Evolutionary conservation across 2,797 vertebrate species (phyloP).

Genomic region (Macropodus opercularis): DNA sequence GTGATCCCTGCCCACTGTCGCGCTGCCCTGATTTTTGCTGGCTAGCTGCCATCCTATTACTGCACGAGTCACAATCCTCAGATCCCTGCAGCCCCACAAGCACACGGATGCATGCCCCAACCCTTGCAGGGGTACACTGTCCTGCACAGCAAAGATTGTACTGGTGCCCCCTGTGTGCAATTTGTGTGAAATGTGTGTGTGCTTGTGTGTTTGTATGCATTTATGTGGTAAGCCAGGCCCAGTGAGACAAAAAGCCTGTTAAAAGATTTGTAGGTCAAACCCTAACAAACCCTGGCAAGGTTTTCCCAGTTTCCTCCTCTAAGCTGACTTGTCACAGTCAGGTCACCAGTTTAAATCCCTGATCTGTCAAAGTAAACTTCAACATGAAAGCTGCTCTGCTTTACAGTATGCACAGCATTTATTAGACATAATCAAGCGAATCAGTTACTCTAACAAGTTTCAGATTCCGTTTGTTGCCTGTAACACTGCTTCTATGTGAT

Average conservation of each 20-base stretch:
- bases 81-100: conserved; percentile 29
- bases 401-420: no score
- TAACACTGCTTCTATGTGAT: not conserved
- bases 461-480: no score
- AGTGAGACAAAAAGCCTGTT: conserved; percentile 32
- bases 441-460: no score
- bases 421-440: no score
- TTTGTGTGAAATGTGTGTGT: not conserved
- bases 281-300: conserved; percentile 3
- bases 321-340: conserved; percentile 14
- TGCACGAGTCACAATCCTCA: conserved; percentile 61
- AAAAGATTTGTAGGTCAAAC: conserved; percentile 44
- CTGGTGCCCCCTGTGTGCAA: conserved; percentile 1
- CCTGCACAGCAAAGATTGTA: conserved; percentile 2
- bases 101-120: conserved; percentile 3
- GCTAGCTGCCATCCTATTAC: conserved; percentile 58
- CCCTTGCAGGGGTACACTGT: not conserved
- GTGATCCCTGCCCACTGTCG: conserved; percentile 30
- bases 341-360: conserved; percentile 39
- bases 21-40: conserved; percentile 40
- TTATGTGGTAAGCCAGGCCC: conserved; percentile 16
- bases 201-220: not conserved
- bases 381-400: conserved; percentile 2
- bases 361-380: not conserved
- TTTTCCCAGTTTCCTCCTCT: conserved; percentile 9